Conservation (phyloP, 2,797 vertebrate genomes). For the Oceanodroma leucorhoa region DNA sequence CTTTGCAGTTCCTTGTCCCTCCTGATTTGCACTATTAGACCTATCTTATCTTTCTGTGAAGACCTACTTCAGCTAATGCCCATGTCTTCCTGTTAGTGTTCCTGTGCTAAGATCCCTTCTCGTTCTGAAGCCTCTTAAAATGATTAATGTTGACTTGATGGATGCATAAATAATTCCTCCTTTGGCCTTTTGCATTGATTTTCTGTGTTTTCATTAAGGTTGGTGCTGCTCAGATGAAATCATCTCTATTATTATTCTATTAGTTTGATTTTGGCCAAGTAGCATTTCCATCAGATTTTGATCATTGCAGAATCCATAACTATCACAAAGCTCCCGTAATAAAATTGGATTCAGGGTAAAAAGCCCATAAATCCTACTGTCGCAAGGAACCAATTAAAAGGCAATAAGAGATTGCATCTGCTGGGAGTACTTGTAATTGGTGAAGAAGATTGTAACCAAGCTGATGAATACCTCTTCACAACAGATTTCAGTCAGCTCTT, state of each 20-base stretch:
- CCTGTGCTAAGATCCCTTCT: background rate
- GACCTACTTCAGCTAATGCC: background rate
- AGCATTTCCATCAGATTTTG: background rate
- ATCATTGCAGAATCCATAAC: background rate
- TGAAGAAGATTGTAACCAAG: background rate
- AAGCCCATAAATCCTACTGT: background rate
- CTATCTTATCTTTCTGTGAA: background rate
- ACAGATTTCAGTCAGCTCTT: background rate
- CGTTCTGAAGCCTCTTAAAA: background rate
- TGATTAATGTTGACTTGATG: background rate
- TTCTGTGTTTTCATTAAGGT: slow-evolving; percentile 24
- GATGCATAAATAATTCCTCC: background rate
- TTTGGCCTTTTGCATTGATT: background rate
- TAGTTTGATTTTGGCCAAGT: background rate
- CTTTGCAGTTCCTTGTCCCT: background rate
- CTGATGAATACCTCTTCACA: background rate
- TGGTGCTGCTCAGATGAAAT: slow-evolving; percentile 11
- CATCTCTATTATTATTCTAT: slow-evolving; percentile 18
- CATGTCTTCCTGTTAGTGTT: background rate
- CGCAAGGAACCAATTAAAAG: slow-evolving; percentile 15
- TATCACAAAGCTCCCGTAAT: background rate
- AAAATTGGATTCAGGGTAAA: background rate
- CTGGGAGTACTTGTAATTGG: background rate
- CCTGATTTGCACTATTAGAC: background rate
- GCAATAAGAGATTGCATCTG: background rate